Base-by-base conservation (phyloP, 2,113 vertebrate species). In the Pterocles gutturalis region DNA sequence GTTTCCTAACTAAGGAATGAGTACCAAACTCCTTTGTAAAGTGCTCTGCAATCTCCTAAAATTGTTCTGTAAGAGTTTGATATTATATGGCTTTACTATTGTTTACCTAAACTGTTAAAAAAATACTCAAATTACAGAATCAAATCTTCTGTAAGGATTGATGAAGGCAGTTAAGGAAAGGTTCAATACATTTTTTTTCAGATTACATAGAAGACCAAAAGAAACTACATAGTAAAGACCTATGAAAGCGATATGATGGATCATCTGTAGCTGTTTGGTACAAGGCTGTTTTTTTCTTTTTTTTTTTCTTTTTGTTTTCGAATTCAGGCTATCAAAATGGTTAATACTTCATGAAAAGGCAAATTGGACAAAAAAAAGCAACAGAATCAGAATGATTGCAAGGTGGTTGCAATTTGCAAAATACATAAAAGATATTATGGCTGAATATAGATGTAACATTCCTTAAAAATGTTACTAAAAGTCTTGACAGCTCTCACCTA, bases 341-440 rank as follows among this genome's bases (percentile, higher is more conserved):
- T 38, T 60, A 83, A 64, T n/a, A 61, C 5, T 46, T 73, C 10
- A 80, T 62, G 45, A 45, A 22, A 57, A 53, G 5, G 5, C 1
- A 92, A 94, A 69, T 34, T 0, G 2, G 7, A 11, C 3, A 57
- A 19, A 0, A 58, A 21, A 55, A 9, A 22, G 0, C 26, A 34
- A 31, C 33, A 54, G 2, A 21, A 49, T 76, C 55, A 75, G 15
- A 77, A 78, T 46, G 73, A 81, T 54, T 87, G 3, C 17, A 81
- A 80, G 10, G 20, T 46, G 20, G 2, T 9, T 81, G 17, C 53
- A 92, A 89, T 26, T 8, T 78, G 6, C 3, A 75, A 54, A 64
- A 2, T 14, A 11, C 36, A 19, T 34, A 75, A 75, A 77, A 87
- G 6, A 6, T 55, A 34, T 33, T 48, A 64, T 13, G 25, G 24